Base-by-base conservation (phyloP, 1,140 invertebrate species). In the Drosophila albomicans region DNA sequence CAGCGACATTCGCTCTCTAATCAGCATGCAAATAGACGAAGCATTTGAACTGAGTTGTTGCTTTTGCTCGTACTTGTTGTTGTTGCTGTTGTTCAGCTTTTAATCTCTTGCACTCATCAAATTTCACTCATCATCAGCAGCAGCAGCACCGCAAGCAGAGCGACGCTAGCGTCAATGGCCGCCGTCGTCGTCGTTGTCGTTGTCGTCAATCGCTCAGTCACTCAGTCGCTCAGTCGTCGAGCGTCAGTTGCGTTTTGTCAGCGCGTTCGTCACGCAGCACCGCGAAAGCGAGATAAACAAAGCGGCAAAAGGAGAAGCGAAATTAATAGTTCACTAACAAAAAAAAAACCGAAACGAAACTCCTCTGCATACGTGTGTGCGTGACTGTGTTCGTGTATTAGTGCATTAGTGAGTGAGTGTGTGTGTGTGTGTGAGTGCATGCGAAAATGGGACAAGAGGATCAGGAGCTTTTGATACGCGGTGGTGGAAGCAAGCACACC, bases 401-500 rank as follows among this genome's bases (percentile, higher is more conserved):
- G 20, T 25, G 20, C 20, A 25, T 25, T 25, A 41, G 63, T 45
- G 28, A 43, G 56, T 28, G 15, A 11, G 38, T 6, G 41, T 25
- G 41, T 61, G 20, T 38, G 56, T 63, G 43, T 15, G 20, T 32
- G 35, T 43, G 65, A 28, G 51, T 41, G 11, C n/a, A 13, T 49
- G 35, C 35, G 35, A 59, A 38, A 7, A 91, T 91, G 90, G 90
- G 90, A 54, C 90, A 91, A 75, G 90, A 91, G 87, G 90, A 91
- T 91, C 90, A 91, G 73, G 90, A 91, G 70, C 52, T 91, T 52
- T 54, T 91, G 56, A 71, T 91, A 61, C 79, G 84, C 48, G 86
- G 91, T 25, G 77, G 87, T 15, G 77, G 81, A 59, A 91, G 88
- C 75, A 91, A 90, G 35, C 67, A 84, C 38, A 65, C 82, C n/a